Percentiles rank a stretch among this genome's conserved stretches.
Conservation (phyloP, 2,113 vertebrate species). For the Neotragus pygmaeus region DNA sequence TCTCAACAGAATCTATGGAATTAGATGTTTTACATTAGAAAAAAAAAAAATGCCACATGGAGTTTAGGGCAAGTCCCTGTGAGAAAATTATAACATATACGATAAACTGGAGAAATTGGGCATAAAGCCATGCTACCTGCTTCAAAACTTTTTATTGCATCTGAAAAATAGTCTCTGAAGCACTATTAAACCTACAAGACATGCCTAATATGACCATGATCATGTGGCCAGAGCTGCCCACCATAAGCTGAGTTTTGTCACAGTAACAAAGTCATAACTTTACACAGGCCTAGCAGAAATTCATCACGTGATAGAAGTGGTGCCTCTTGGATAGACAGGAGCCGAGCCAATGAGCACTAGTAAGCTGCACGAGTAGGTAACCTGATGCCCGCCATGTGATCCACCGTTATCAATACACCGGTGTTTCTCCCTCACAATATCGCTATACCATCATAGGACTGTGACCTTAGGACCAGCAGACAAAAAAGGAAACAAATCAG, state of each 20-base stretch:
- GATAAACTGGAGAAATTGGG: background rate
- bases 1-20: background rate
- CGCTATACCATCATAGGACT: background rate
- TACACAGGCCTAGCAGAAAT: background rate
- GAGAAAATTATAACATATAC: background rate
- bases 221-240: background rate
- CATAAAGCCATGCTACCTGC: background rate
- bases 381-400: background rate
- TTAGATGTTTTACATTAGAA: background rate
- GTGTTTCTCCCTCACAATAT: background rate
- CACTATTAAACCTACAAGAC: background rate
- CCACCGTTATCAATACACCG: background rate
- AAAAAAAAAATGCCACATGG: background rate
- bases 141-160: background rate
- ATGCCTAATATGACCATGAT: background rate
- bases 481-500: background rate
- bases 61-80: background rate
- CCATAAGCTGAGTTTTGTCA: background rate
- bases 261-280: background rate
- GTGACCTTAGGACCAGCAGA: background rate
- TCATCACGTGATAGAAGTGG: background rate
- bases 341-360: background rate
- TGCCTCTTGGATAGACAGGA: background rate
- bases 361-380: background rate
- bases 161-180: background rate